These are phyloP conservation scores for Engraulis encrasicolus DNA, from an alignment of 2,113 vertebrate species.

Conservation along the genomic window DNA sequence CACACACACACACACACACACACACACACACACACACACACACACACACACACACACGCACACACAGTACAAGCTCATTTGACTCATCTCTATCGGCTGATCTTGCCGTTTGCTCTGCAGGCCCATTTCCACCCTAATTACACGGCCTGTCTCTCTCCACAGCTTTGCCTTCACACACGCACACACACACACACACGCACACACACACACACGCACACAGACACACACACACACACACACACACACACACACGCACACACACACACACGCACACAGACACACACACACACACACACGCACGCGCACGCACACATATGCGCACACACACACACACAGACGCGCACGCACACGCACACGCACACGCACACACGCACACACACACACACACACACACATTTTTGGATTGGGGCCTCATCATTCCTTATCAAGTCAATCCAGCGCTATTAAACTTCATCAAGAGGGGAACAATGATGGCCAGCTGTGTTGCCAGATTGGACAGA, in stretches of 20 bases:
- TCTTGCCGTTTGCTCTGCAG: not conserved
- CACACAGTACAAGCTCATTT: not conserved
- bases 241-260: too few species aligned
- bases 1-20: too few species aligned
- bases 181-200: not conserved
- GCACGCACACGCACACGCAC: too few species aligned
- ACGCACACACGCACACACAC: too few species aligned
- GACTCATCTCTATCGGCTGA: not conserved
- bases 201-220: not conserved
- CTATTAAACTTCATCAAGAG: conserved; percentile 26
- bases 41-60: not conserved
- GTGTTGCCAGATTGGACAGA: too few species aligned
- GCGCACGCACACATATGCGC: not conserved
- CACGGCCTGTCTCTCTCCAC: not conserved
- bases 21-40: too few species aligned
- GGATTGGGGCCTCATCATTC: too few species aligned
- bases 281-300: too few species aligned
- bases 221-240: not conserved
- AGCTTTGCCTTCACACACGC: not conserved
- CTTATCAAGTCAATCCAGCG: not conserved
- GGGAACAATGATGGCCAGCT: not conserved
- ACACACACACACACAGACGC: too few species aligned
- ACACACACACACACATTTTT: not conserved
- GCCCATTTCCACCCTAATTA: not conserved
- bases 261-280: too few species aligned